Base-by-base conservation (phyloP, 2,888 invertebrate genomes). In the Noctua comes region DNA sequence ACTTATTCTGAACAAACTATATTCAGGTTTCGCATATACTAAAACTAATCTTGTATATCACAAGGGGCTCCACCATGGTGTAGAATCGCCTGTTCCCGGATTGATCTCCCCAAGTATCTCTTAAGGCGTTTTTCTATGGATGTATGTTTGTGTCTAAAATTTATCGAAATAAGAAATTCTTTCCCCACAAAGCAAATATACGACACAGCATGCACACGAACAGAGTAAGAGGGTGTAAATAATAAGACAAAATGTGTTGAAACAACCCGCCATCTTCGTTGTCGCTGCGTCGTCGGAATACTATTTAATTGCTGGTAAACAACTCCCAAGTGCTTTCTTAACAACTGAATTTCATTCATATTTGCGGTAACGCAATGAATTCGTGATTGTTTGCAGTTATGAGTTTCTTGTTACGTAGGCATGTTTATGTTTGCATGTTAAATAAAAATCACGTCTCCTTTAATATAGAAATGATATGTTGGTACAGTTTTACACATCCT, bases 221-320 rank as follows among this genome's bases (percentile, higher is more conserved):
- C 6, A 31, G 59, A 21, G 18, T 24, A 40, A n/a, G 13, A 27
- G 1, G 27, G 6, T 43, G 31, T 76, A 27, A 59, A 68, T 43
- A 54, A 31, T 31, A 24, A 40, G 68, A 68, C 57, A 46, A 51
- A 62, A 36, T 36, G 1, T 6, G 16, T 51, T 36, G 11, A 18
- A 27, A 16, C 18, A 48, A 7, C 0, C 18, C 6, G 11, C 16
- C 10, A 2, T 48, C 10, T 16, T 5, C 43, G 24, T 40, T 57
- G 36, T 21, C 54, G 40, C 46, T 11, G 72, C 66, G n/a, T 40
- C 62, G 31, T 1, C 43, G 36, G 48, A 77, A 59, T 66, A 73
- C n/a, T 51, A 68, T 86, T 81, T 80, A 84, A 84, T 87, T 84
- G 80, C 73, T 77, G 80, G 82, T 79, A 88, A 87, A 86, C 86